These are phyloP conservation scores for Alaudala cheleensis DNA, from an alignment of 2,113 vertebrate species.

Conservation along the genomic window DNA sequence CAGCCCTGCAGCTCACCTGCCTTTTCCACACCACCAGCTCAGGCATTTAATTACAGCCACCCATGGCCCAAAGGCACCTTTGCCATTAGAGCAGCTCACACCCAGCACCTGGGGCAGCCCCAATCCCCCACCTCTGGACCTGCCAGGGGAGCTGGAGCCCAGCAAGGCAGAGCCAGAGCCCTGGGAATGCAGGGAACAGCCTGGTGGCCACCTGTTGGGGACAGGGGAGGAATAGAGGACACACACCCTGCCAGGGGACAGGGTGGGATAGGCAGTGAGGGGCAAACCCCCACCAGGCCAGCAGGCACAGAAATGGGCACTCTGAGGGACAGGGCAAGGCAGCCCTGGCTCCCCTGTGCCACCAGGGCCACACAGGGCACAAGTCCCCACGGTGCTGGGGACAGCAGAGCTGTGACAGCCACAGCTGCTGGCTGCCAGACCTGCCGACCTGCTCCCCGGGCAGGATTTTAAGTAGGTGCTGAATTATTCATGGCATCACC, in stretches of 20 bases:
- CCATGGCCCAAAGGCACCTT: not conserved
- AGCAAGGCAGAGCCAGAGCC: not conserved
- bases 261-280: not conserved
- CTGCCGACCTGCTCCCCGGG: not conserved
- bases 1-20: not conserved
- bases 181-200: not conserved
- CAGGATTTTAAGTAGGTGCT: not conserved
- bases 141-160: not conserved
- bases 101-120: not conserved
- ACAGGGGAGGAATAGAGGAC: not conserved
- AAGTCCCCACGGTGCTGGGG: fast-evolving
- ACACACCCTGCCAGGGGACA: fast-evolving
- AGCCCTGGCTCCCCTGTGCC: not conserved
- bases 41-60: not conserved
- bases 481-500: conserved; percentile 9
- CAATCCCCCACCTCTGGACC: not conserved
- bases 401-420: not conserved
- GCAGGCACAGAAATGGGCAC: not conserved
- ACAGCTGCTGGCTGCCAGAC: not conserved
- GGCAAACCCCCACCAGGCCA: not conserved
- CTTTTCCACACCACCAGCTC: not conserved
- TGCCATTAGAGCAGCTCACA: not conserved
- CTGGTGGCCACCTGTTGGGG: fast-evolving
- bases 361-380: not conserved
- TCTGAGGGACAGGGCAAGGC: not conserved